phyloP scores from a whole-genome alignment of 2,888 invertebrate species.

The Heteropelma amictum region DNA sequence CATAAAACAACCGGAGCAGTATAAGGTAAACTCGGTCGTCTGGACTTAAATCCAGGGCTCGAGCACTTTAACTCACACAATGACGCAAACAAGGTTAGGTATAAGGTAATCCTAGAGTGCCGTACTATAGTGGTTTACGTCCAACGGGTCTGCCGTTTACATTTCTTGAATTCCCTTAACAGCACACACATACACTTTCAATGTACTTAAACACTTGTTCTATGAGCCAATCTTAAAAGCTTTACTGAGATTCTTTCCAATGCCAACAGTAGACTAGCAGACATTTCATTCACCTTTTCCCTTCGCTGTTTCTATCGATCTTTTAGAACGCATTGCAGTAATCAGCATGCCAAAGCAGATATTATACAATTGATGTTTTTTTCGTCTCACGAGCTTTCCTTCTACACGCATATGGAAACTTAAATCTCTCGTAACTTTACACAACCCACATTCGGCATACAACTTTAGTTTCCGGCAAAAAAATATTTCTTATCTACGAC shows the following conservation, averaged over 20 bases:
- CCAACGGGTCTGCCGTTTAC: not conserved
- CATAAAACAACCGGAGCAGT: no score
- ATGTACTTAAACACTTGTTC: constrained; percentile 7
- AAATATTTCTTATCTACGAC: no score
- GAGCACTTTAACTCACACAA: no score
- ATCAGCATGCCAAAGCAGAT: constrained; percentile 25
- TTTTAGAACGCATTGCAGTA: constrained; percentile 18
- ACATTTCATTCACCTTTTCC: constrained; percentile 1
- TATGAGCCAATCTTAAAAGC: not conserved
- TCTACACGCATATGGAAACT: no score
- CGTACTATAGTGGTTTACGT: not conserved
- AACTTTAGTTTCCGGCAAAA: no score
- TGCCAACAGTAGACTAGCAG: constrained; percentile 19
- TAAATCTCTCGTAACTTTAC: no score
- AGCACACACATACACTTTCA: not conserved
- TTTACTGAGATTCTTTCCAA: constrained; percentile 30
- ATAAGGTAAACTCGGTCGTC: no score
- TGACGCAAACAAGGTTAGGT: no score
- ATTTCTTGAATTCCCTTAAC: not conserved
- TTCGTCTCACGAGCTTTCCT: not conserved
- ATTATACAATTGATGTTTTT: no score
- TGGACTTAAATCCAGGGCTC: no score
- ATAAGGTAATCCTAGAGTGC: not conserved
- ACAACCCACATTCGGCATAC: no score
- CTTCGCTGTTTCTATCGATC: not conserved